A percentile compares a stretch with the other conserved stretches of the same genome.
Conservation (phyloP, 2,888 invertebrate species). For the Plebejus melissa region DNA sequence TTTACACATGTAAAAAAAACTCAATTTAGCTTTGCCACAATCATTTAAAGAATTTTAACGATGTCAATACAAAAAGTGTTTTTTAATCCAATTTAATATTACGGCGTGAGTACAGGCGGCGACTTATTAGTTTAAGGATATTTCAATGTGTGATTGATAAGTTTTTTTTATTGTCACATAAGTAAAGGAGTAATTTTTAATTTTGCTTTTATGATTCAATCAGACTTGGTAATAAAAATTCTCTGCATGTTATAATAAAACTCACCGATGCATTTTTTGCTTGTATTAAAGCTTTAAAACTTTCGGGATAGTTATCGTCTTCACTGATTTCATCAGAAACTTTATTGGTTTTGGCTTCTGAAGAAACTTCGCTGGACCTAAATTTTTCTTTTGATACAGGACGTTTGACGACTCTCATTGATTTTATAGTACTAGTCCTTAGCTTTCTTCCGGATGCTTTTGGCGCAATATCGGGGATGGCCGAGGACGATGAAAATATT, state of each 20-base stretch:
- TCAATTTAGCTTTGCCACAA: background rate
- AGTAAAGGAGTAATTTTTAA: background rate
- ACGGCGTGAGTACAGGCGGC: background rate
- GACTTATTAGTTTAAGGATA: too few species aligned
- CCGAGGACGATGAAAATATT: slow-evolving; percentile 46
- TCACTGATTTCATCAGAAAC: slow-evolving; percentile 75
- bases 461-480: slow-evolving; percentile 38
- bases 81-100: background rate
- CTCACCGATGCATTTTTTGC: slow-evolving; percentile 78
- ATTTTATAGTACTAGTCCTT: slow-evolving; percentile 52
- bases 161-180: background rate
- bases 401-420: slow-evolving; percentile 56
- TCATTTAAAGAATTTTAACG: background rate
- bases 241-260: slow-evolving; percentile 31
- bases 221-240: background rate
- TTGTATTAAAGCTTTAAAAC: slow-evolving; percentile 82
- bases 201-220: background rate
- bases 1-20: slow-evolving; percentile 27
- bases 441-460: slow-evolving; percentile 48
- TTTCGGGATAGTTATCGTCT: slow-evolving; percentile 83
- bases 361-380: slow-evolving; percentile 38
- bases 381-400: slow-evolving; percentile 52
- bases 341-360: slow-evolving; percentile 34
- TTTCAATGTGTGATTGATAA: too few species aligned
- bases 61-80: background rate